Evolutionary conservation across 2,888 invertebrate genomes (phyloP).

Genomic region (Drosophila borborema): DNA sequence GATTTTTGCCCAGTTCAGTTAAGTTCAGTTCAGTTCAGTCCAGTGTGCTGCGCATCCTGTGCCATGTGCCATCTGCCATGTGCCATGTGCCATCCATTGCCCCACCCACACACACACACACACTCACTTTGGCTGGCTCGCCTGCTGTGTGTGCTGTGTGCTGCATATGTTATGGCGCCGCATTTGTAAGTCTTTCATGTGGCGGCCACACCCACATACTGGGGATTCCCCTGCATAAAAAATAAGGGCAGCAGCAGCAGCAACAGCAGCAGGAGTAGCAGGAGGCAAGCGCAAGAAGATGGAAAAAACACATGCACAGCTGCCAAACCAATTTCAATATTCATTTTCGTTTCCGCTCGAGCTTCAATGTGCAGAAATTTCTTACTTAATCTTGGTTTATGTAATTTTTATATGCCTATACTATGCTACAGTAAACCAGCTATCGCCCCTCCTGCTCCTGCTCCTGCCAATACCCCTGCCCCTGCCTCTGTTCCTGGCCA

Average conservation of each 20-base stretch:
- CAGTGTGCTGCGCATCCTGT: neutral
- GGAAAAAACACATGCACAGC: slow-evolving; percentile 43
- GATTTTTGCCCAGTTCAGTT: slow-evolving; percentile 18
- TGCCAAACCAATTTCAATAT: slow-evolving; percentile 81
- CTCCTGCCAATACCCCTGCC: neutral
- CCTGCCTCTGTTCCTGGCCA: too few species aligned
- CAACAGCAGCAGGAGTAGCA: neutral
- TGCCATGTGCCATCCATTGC: neutral
- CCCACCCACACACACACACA: too few species aligned
- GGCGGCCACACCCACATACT: slow-evolving; percentile 20
- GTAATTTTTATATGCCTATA: slow-evolving; percentile 67
- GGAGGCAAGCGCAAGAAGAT: neutral
- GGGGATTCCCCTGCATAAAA: neutral
- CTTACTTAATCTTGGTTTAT: slow-evolving; percentile 66
- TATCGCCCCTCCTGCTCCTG: neutral
- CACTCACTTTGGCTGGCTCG: too few species aligned
- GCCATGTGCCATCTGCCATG: neutral
- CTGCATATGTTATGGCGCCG: slow-evolving; percentile 61
- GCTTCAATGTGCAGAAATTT: slow-evolving; percentile 61
- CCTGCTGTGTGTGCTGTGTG: slow-evolving; percentile 10
- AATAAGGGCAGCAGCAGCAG: neutral
- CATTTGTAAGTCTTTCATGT: slow-evolving; percentile 61
- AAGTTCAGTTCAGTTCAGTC: neutral
- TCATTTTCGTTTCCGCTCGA: slow-evolving; percentile 66
- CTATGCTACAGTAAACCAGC: slow-evolving; percentile 1